Percentiles rank a stretch among this genome's conserved stretches.
phyloP scores from a whole-genome alignment of 2,113 vertebrate species.

The Sebastes fasciatus region DNA sequence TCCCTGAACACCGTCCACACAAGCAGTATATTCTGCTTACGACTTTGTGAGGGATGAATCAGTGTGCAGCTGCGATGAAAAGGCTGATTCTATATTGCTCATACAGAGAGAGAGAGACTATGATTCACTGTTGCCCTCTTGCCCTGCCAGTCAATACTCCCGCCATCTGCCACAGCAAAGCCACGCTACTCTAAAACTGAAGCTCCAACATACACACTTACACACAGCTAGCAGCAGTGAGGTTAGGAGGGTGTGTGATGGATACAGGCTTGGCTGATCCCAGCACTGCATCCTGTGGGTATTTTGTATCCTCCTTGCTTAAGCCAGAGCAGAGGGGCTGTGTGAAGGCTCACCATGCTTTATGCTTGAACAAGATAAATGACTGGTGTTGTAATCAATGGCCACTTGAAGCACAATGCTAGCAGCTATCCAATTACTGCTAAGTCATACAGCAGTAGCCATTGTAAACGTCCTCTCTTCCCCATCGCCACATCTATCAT shows the following conservation, averaged over 20 bases:
- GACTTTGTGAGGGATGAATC: conserved; percentile 46
- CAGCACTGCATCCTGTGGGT: background rate
- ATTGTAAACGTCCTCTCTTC: conserved; percentile 34
- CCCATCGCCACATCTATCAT: conserved; percentile 37
- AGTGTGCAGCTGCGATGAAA: conserved; percentile 55
- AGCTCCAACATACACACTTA: conserved; percentile 19
- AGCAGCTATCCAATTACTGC: conserved; percentile 65
- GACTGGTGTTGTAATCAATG: conserved; percentile 53
- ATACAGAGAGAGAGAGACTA: conserved; percentile 33
- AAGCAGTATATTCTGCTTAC: conserved; percentile 26
- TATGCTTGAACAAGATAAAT: conserved; percentile 43
- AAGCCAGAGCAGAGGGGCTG: conserved; percentile 7
- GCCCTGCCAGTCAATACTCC: conserved; percentile 56
- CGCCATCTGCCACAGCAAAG: conserved; percentile 65
- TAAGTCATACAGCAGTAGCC: conserved; percentile 57
- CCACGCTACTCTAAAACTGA: conserved; percentile 31
- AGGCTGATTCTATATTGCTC: conserved; percentile 58
- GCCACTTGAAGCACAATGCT: conserved; percentile 55
- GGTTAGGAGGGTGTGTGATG: conserved; percentile 25
- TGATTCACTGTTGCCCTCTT: conserved; percentile 58
- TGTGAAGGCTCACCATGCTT: conserved; percentile 7
- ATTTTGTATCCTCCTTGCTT: no score
- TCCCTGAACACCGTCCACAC: background rate
- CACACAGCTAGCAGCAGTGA: background rate
- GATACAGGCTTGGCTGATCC: conserved; percentile 41